Evolutionary conservation across 2,797 vertebrate genomes (phyloP).

Genomic region (Sparus aurata): DNA sequence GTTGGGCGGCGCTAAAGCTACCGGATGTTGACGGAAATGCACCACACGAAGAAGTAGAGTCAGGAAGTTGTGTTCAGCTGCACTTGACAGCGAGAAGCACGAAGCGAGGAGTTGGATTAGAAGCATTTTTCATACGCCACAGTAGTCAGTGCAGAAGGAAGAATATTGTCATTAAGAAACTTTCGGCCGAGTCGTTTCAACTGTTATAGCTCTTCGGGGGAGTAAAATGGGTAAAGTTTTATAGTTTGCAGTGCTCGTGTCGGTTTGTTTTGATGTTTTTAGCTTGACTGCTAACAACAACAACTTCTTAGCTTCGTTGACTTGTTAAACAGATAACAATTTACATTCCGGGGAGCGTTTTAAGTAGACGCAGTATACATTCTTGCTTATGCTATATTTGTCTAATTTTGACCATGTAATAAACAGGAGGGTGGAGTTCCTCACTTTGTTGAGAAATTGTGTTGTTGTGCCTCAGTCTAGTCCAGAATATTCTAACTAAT

Average conservation of each 20-base stretch:
- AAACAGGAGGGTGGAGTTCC: background rate
- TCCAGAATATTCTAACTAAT: background rate
- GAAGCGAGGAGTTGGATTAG: background rate
- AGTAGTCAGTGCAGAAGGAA: background rate
- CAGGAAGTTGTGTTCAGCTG: constrained; percentile 11
- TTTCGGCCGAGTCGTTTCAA: background rate
- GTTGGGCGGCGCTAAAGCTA: background rate
- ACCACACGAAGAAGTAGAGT: constrained; percentile 20
- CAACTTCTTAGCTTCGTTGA: background rate
- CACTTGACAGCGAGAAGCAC: background rate
- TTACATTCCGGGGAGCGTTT: too few species aligned
- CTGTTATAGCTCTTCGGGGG: background rate
- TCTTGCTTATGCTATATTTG: background rate
- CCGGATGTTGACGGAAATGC: background rate
- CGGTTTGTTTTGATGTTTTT: constrained; percentile 30
- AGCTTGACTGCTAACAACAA: constrained; percentile 41
- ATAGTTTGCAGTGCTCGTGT: background rate
- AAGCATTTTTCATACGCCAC: fast-evolving
- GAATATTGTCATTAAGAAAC: background rate
- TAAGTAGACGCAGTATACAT: background rate
- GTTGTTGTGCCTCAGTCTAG: background rate
- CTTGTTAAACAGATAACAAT: background rate
- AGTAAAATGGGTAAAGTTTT: constrained; percentile 58
- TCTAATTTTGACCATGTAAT: background rate
- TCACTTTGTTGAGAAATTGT: background rate